phyloP scores from a whole-genome alignment of 2,797 vertebrate genomes.

The Acipenser oxyrinchus region DNA sequence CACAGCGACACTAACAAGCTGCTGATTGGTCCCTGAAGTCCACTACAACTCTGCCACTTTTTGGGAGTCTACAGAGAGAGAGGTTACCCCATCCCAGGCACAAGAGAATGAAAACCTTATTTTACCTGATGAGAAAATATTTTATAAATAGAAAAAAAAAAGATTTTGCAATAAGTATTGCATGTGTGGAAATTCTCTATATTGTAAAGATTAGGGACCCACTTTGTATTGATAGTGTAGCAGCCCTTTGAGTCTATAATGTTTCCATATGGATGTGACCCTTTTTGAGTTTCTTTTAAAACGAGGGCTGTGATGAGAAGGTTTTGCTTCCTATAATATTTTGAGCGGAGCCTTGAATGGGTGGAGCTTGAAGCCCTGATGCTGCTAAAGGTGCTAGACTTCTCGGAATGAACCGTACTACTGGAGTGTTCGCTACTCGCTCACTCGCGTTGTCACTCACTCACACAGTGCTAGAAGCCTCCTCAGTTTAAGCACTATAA shows the following conservation, averaged over 20 bases:
- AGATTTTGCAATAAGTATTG: conserved; percentile 51
- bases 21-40: conserved; percentile 61
- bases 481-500: too few species aligned
- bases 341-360: too few species aligned
- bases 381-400: too few species aligned
- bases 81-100: conserved; percentile 20
- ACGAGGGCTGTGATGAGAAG: too few species aligned
- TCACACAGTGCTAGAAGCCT: too few species aligned
- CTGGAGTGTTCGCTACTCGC: too few species aligned
- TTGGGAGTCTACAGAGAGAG: conserved; percentile 24
- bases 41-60: conserved; percentile 51
- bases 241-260: too few species aligned
- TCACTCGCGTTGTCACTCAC: too few species aligned
- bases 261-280: neutral
- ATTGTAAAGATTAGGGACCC: neutral
- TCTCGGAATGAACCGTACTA: too few species aligned
- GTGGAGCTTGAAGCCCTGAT: too few species aligned
- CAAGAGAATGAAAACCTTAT: conserved; percentile 9
- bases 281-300: too few species aligned
- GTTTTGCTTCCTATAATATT: too few species aligned
- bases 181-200: conserved; percentile 38
- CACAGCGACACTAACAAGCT: conserved; percentile 75
- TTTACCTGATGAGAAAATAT: conserved; percentile 24
- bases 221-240: neutral
- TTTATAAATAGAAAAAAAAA: conserved; percentile 37